A percentile compares a stretch with the other conserved stretches of the same genome.
These are phyloP conservation scores for Xylota segnis DNA, from an alignment of 2,888 invertebrate genomes.

Conservation along the genomic window DNA sequence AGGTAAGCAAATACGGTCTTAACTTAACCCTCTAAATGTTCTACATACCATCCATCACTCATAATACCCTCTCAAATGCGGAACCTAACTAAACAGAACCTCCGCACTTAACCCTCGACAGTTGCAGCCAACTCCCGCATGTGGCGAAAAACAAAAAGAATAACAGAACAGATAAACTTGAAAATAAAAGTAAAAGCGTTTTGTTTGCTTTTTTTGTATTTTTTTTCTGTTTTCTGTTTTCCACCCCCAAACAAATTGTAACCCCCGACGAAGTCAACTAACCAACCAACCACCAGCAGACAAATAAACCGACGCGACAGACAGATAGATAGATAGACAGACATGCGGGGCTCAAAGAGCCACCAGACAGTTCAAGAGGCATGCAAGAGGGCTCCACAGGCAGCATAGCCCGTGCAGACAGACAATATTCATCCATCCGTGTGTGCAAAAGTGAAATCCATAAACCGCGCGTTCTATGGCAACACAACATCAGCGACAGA, in stretches of 20 bases:
- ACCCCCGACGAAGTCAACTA: constrained; percentile 68
- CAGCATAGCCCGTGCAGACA: constrained; percentile 50
- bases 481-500: constrained; percentile 38
- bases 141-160: constrained; percentile 45
- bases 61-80: constrained; percentile 41
- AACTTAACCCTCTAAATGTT: constrained; percentile 51
- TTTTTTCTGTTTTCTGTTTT: background rate
- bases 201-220: constrained; percentile 44
- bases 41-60: constrained; percentile 49
- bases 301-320: constrained; percentile 61
- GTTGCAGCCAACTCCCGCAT: constrained; percentile 23
- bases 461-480: constrained; percentile 62
- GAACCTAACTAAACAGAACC: constrained; percentile 60
- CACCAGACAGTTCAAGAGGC: constrained; percentile 74
- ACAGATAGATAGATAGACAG: constrained; percentile 40
- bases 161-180: constrained; percentile 65
- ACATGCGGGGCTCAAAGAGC: constrained; percentile 55
- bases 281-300: constrained; percentile 66
- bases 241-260: constrained; percentile 64
- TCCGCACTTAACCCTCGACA: constrained; percentile 25
- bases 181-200: constrained; percentile 74
- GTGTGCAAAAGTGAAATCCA: constrained; percentile 74
- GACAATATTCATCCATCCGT: constrained; percentile 68
- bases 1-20: constrained; percentile 48
- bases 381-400: constrained; percentile 56